phyloP scores from a whole-genome alignment of 2,797 vertebrate species.

The Enteromius fasciolatus region DNA sequence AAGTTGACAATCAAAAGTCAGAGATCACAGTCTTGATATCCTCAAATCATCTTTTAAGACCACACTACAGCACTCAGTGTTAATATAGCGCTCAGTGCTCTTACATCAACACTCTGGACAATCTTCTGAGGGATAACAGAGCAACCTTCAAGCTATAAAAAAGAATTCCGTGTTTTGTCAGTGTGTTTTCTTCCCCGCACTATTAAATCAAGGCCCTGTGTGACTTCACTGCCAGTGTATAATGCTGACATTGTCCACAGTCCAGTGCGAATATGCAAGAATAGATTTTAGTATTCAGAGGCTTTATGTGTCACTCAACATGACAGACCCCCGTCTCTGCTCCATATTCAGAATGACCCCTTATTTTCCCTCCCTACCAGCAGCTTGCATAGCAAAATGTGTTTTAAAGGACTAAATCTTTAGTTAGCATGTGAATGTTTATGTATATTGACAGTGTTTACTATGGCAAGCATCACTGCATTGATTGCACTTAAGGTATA shows the following conservation, averaged over 20 bases:
- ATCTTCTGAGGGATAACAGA: neutral
- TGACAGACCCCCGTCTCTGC: slow-evolving; percentile 71
- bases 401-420: slow-evolving; percentile 37
- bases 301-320: slow-evolving; percentile 75
- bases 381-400: slow-evolving; percentile 18
- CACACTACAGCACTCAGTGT: no score
- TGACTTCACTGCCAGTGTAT: slow-evolving; percentile 72
- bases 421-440: slow-evolving; percentile 23
- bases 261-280: slow-evolving; percentile 77
- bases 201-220: slow-evolving; percentile 10
- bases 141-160: neutral
- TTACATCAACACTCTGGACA: neutral
- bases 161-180: neutral
- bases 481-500: neutral
- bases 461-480: neutral
- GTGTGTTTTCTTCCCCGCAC: neutral
- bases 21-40: no score
- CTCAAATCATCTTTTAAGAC: neutral
- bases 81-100: neutral
- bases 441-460: slow-evolving; percentile 8
- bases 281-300: slow-evolving; percentile 72
- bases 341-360: slow-evolving; percentile 73
- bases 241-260: slow-evolving; percentile 70
- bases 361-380: slow-evolving; percentile 60
- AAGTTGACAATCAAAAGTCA: neutral